Percentiles rank a stretch among this genome's conserved stretches.
Evolutionary conservation across 2,888 invertebrate genomes (phyloP).

Genomic region (Sturmia bella): DNA sequence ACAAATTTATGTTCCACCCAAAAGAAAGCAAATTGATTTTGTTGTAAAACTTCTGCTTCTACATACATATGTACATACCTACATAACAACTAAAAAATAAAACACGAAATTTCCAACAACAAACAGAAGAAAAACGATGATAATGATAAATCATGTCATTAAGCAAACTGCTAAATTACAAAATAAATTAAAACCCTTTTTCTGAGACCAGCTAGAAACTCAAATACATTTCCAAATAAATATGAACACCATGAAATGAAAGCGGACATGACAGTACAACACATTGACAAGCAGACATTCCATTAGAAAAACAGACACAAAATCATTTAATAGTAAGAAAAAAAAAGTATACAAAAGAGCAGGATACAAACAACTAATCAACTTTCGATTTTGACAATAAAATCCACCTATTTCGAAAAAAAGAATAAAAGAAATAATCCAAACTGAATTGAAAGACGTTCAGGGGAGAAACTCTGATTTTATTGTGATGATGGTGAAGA

Average conservation of each 20-base stretch:
- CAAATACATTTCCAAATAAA: constrained; percentile 43
- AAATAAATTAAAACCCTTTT: constrained; percentile 66
- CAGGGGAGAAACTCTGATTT: constrained; percentile 15
- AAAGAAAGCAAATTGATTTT: too few relatives aligned
- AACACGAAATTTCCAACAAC: constrained; percentile 4
- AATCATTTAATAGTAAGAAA: constrained; percentile 40
- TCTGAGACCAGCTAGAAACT: constrained; percentile 35
- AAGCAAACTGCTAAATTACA: constrained; percentile 21
- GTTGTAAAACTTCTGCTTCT: background rate
- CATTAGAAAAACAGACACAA: constrained; percentile 5
- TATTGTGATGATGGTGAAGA: constrained; percentile 21
- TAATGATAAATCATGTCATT: constrained; percentile 63
- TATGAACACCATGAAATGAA: constrained; percentile 28
- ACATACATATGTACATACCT: too few relatives aligned
- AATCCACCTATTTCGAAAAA: constrained; percentile 76
- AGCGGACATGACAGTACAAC: constrained; percentile 51
- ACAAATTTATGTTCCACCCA: constrained; percentile 35
- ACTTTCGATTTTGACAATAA: constrained; percentile 76
- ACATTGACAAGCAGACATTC: constrained; percentile 41
- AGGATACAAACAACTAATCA: constrained; percentile 77
- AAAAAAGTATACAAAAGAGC: constrained; percentile 62
- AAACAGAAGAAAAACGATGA: constrained; percentile 31
- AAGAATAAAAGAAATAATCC: constrained; percentile 7
- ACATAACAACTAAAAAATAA: constrained; percentile 44
- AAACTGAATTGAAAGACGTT: constrained; percentile 54